Evolutionary conservation across 2,797 vertebrate genomes (phyloP).

Genomic region (Cyprinodon diabolis): DNA sequence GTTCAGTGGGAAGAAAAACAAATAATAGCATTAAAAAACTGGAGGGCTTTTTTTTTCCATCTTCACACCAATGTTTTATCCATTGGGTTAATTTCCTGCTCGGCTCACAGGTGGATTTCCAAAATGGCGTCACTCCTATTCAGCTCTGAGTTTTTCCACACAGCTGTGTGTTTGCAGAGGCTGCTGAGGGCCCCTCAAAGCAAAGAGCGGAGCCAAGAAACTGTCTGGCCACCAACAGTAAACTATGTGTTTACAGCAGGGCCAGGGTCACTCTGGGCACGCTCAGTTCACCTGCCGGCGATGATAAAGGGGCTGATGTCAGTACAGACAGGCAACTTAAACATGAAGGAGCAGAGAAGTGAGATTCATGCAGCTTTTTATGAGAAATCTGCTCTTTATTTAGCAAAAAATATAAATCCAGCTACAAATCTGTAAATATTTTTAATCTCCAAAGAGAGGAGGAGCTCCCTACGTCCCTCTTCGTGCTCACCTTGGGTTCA

Average conservation of each 20-base stretch:
- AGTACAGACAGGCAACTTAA: constrained; percentile 1
- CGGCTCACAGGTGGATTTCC: constrained; percentile 55
- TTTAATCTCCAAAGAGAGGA: constrained; percentile 42
- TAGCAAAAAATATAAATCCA: constrained; percentile 24
- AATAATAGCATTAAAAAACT: too few relatives aligned
- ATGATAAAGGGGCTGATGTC: constrained; percentile 54
- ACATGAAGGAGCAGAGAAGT: constrained; percentile 11
- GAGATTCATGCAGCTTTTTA: constrained; percentile 19
- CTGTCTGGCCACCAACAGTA: constrained; percentile 67
- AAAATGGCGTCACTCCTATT: constrained; percentile 44
- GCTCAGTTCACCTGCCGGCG: constrained; percentile 57
- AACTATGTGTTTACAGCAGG: constrained; percentile 76
- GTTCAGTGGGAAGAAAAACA: too few relatives aligned
- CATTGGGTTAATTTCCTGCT: background rate
- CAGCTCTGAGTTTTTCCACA: constrained; percentile 55
- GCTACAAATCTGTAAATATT: constrained; percentile 64
- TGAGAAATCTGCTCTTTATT: constrained; percentile 45
- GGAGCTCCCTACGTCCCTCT: constrained; percentile 35
- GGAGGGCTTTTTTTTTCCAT: too few relatives aligned
- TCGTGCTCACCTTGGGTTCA: constrained; percentile 43
- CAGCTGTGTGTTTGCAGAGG: constrained; percentile 49
- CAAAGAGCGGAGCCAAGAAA: constrained; percentile 58
- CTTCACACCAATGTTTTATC: constrained; percentile 18
- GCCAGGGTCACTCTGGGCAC: constrained; percentile 60
- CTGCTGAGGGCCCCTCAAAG: constrained; percentile 55